phyloP scores from a whole-genome alignment of 1,140 invertebrate genomes.

The Euwallacea similis region DNA sequence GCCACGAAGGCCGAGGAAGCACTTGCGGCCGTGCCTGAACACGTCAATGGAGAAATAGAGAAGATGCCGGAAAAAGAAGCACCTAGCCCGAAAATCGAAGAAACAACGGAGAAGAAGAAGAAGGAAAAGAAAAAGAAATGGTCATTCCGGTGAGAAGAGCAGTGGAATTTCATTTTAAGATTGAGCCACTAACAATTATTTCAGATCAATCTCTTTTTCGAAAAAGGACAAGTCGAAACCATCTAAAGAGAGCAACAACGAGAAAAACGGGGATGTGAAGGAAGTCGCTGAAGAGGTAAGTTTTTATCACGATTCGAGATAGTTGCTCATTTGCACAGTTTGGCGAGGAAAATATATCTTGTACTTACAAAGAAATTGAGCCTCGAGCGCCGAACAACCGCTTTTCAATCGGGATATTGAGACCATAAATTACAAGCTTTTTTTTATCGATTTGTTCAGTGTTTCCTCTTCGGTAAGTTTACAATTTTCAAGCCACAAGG shows the following conservation, averaged over 20 bases:
- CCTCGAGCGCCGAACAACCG: too few relatives aligned
- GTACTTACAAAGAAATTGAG: background rate
- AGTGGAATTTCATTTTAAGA: background rate
- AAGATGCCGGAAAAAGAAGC: constrained; percentile 56
- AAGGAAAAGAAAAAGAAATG: constrained; percentile 83
- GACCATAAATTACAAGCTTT: too few relatives aligned
- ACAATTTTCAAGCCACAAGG: too few relatives aligned
- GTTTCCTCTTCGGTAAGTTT: too few relatives aligned
- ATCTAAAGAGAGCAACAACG: constrained; percentile 62
- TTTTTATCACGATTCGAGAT: constrained; percentile 1
- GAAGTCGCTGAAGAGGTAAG: constrained; percentile 53
- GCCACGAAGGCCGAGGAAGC: constrained; percentile 41
- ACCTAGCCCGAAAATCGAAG: constrained; percentile 59
- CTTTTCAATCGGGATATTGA: too few relatives aligned
- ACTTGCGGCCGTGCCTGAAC: constrained; percentile 42
- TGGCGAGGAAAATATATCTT: background rate
- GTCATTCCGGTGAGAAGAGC: constrained; percentile 61
- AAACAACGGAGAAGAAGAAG: constrained; percentile 70
- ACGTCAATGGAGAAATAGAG: constrained; percentile 40
- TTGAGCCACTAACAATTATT: background rate
- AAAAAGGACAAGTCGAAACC: constrained; percentile 84
- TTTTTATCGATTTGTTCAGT: too few relatives aligned
- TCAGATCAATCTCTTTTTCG: constrained; percentile 77
- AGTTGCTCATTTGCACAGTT: too few relatives aligned
- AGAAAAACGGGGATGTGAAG: constrained; percentile 54